Base-by-base conservation (phyloP, 2,113 vertebrate species). In the Pollimyrus isidori region DNA sequence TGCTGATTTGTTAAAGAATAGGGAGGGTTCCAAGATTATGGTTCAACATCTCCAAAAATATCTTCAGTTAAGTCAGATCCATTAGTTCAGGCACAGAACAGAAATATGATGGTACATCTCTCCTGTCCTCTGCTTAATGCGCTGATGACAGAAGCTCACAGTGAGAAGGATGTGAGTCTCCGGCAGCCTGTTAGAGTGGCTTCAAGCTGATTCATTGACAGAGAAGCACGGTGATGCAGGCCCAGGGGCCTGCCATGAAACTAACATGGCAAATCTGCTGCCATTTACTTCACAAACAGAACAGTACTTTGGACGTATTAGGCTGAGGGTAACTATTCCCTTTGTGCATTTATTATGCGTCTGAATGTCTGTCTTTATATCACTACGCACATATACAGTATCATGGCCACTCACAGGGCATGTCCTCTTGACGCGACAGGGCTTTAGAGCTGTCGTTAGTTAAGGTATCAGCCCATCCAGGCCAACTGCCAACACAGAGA, bases 41-140 rank as follows among this genome's bases (percentile, higher is more conserved):
- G 35, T 26, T 21, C 13, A 62, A 23, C 50, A 42, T 85, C 73
- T 89, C 88, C 30, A 46, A 89, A 49, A 83, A 89, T 83, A 83
- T 49, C 88, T 45, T 76, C 88, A 39, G 88, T 89, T 89, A 83
- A 85, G 80, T 85, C 52, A 85, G 82, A 85, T 84, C 52, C 52
- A 89, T 89, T 58, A 89, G 15, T 30, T 89, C 49, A 62, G 80
- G 76, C 50, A 9, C 39, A 48, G 80, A n/a, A 11, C 52, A 56
- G 58, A 73, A 73, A 39, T 62, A 48, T 26, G 23, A 42, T 17
- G 80, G 39, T 26, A 85, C 73, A 35, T 80, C 65, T 52, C n/a
- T 49, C 45, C 23, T 87, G 52, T 58, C 53, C 35, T 88, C 21
- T 26, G 26, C 65, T 39, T 48, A 80, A 62, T 87, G 13, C 10